Conservation (phyloP, 1,140 invertebrate species). For the Sogatella furcifera region DNA sequence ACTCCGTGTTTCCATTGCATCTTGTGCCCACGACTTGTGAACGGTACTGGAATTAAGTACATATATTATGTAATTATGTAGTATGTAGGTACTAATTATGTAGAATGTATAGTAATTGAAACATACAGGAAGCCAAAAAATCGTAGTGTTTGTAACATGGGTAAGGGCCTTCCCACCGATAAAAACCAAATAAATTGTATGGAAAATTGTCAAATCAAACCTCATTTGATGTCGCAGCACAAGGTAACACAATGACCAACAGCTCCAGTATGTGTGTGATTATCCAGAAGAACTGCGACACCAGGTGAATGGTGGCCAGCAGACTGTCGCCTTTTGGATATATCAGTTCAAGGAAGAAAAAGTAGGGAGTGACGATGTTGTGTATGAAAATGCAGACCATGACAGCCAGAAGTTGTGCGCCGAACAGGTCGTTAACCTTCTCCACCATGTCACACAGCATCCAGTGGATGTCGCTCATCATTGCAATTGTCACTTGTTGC, state of each 20-base stretch:
- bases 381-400: slow-evolving; percentile 40
- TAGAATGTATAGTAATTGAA: too few species aligned
- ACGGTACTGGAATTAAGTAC: too few species aligned
- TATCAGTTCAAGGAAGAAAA: slow-evolving; percentile 45
- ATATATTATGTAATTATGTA: too few species aligned
- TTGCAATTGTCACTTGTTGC: neutral
- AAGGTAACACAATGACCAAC: slow-evolving; percentile 53
- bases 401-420: slow-evolving; percentile 12
- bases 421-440: slow-evolving; percentile 16
- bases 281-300: slow-evolving; percentile 51
- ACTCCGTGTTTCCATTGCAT: too few species aligned
- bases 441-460: slow-evolving; percentile 16
- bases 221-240: slow-evolving; percentile 43
- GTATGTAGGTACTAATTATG: too few species aligned
- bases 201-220: slow-evolving; percentile 28
- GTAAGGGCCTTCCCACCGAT: too few species aligned
- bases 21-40: too few species aligned
- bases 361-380: slow-evolving; percentile 58
- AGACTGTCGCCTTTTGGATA: neutral
- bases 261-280: slow-evolving; percentile 47
- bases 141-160: too few species aligned
- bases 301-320: slow-evolving; percentile 26
- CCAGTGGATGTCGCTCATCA: slow-evolving; percentile 13
- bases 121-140: too few species aligned
- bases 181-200: too few species aligned